Evolutionary conservation across 2,888 invertebrate genomes (phyloP).

Genomic region (Steinernema scapterisci): DNA sequence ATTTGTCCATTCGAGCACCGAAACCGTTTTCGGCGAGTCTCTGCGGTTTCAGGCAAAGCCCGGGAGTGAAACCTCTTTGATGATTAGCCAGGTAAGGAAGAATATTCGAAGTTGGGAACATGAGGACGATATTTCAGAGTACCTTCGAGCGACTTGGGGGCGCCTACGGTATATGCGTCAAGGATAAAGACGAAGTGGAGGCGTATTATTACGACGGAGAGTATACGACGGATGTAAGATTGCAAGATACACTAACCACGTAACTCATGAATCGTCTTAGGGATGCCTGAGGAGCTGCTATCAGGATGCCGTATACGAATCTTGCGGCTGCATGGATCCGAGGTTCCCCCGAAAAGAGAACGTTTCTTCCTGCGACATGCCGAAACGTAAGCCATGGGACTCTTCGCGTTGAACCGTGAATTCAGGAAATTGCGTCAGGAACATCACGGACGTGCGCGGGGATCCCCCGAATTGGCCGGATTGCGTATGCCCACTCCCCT

Average conservation of each 20-base stretch:
- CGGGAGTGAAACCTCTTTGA: constrained; percentile 31
- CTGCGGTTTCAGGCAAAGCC: constrained; percentile 38
- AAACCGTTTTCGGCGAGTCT: constrained; percentile 40
- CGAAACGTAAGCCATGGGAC: constrained; percentile 32
- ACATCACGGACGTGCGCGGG: constrained; percentile 33
- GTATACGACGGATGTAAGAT: constrained; percentile 43
- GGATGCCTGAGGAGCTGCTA: constrained; percentile 45
- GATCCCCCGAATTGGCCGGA: constrained; percentile 39
- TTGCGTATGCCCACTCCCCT: constrained; percentile 42
- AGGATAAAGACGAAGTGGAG: constrained; percentile 36
- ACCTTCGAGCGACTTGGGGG: constrained; percentile 38
- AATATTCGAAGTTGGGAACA: no score
- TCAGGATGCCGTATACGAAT: constrained; percentile 38
- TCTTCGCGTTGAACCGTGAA: not conserved
- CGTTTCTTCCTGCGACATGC: constrained; percentile 34
- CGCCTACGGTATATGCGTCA: constrained; percentile 42
- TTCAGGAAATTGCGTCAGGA: constrained; percentile 38
- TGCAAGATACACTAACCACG: not conserved
- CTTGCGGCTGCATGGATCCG: constrained; percentile 44
- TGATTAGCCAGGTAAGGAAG: not conserved
- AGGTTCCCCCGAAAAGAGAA: constrained; percentile 36
- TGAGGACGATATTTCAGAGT: no score
- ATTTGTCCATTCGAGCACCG: constrained; percentile 34
- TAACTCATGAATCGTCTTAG: not conserved
- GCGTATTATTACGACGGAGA: constrained; percentile 44